Conservation (phyloP, 1,140 invertebrate species). For the Drosophila pectinifera region DNA sequence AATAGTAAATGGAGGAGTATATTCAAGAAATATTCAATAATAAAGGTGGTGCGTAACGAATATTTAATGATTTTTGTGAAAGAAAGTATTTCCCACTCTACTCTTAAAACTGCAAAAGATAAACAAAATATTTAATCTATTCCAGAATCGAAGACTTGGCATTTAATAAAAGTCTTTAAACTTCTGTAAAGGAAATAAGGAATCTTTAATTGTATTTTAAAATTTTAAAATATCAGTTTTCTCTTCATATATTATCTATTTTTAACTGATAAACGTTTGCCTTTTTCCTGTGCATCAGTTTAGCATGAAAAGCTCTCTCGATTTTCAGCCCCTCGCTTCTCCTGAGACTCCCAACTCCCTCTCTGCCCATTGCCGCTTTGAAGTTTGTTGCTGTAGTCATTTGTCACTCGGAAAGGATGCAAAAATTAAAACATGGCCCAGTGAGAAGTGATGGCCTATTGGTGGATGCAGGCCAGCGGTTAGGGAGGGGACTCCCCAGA, state of each 20-base stretch:
- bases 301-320: constrained; percentile 7
- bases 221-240: background rate
- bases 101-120: too few species aligned
- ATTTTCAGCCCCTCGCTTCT: constrained; percentile 4
- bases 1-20: background rate
- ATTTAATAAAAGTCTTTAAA: too few species aligned
- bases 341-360: constrained; percentile 1
- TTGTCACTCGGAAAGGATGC: constrained; percentile 64
- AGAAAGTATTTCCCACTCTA: too few species aligned
- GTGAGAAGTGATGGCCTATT: constrained; percentile 35
- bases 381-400: constrained; percentile 80
- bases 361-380: background rate
- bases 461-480: background rate
- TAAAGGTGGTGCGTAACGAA: background rate
- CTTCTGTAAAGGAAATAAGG: too few species aligned
- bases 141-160: too few species aligned
- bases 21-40: background rate
- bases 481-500: background rate
- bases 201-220: background rate
- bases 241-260: background rate
- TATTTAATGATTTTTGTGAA: background rate
- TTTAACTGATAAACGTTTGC: background rate
- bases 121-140: too few species aligned
- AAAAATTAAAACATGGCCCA: constrained; percentile 55
- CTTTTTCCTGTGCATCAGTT: constrained; percentile 8